A percentile compares a stretch with the other conserved stretches of the same genome.
phyloP scores from a whole-genome alignment of 2,888 invertebrate genomes.

The Apoderus coryli region DNA sequence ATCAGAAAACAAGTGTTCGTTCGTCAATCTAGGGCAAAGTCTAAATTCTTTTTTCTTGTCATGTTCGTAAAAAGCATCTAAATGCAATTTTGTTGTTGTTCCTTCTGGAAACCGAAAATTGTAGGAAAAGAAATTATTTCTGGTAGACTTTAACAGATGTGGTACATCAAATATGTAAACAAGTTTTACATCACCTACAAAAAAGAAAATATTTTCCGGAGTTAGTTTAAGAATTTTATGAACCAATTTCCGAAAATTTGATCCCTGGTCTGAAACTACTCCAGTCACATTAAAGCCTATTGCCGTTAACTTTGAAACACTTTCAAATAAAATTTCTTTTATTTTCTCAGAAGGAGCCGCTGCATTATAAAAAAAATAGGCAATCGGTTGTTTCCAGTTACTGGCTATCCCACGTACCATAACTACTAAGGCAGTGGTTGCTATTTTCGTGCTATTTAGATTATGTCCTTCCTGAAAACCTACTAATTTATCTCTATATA shows the following conservation, averaged over 20 bases:
- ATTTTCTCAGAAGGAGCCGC: slow-evolving; percentile 9
- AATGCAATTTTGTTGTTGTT: slow-evolving; percentile 6
- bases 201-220: slow-evolving; percentile 4
- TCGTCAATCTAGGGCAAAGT: slow-evolving; percentile 9
- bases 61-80: slow-evolving; percentile 9
- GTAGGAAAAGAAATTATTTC: too few species aligned
- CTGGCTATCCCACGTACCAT: slow-evolving; percentile 9
- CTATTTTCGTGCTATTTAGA: slow-evolving; percentile 9
- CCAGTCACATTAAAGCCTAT: too few species aligned
- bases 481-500: slow-evolving; percentile 6
- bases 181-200: slow-evolving; percentile 1
- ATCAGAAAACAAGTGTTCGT: slow-evolving; percentile 10
- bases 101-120: slow-evolving; percentile 3
- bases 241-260: too few species aligned
- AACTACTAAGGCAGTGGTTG: slow-evolving; percentile 10
- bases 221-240: too few species aligned
- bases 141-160: too few species aligned
- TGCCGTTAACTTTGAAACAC: too few species aligned
- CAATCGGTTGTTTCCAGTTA: slow-evolving; percentile 11
- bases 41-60: slow-evolving; percentile 8
- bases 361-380: slow-evolving; percentile 10
- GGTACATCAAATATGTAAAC: slow-evolving; percentile 11
- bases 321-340: slow-evolving; percentile 6
- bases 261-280: too few species aligned
- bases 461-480: slow-evolving; percentile 6